Evolutionary conservation across 2,113 vertebrate species (phyloP), one percentile per base, ranked within the genome.

Genomic region (Noturus placidus): DNA sequence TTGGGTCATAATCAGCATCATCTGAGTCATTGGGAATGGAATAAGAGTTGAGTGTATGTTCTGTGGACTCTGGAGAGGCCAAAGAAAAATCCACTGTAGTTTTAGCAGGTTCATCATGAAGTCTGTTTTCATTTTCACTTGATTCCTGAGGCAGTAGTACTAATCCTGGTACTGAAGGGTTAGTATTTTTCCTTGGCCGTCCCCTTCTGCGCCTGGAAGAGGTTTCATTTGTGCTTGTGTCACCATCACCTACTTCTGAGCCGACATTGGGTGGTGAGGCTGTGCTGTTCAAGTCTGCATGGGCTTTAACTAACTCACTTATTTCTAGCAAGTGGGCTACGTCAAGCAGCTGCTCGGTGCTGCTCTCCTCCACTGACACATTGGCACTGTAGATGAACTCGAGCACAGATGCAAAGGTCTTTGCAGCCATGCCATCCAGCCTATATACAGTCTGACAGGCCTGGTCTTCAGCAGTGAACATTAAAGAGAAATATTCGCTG

Each of bases 341-440:
- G 25, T 95, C 96, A 92, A 99, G 91, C 22, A 99, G 96, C 88
- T 97, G 96, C 86, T 97, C 96, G 0, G 93, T 89, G 74, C 76
- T 92, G 87, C 94, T 95, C 89, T 96, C 95, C 88, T 94, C 96
- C 81, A 97, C 94, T 0, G 92, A 96, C 77, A 99, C 95, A 84
- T 90, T 95, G 14, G 97, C 97, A 0, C 96, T 97, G 94, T 99
- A 99, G 90, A 99, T 97, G 90, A 99, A 99, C 76, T 98, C 97
- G 17, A 99, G 93, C 84, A 98, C 95, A 0, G 95, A 91, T 0
- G 93, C 93, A 87, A 99, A 97, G 8, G 92, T 95, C 63, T 96
- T 93, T 0, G 97, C 95, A 1, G 95, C 91, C 96, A 99, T 96
- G 46, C 97, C 97, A 19, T 97, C 96, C 86, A 99, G 91, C 93